Percentiles rank a stretch among this genome's conserved stretches.
phyloP scores from a whole-genome alignment of 2,797 vertebrate species.

The Eulemur mongoz region DNA sequence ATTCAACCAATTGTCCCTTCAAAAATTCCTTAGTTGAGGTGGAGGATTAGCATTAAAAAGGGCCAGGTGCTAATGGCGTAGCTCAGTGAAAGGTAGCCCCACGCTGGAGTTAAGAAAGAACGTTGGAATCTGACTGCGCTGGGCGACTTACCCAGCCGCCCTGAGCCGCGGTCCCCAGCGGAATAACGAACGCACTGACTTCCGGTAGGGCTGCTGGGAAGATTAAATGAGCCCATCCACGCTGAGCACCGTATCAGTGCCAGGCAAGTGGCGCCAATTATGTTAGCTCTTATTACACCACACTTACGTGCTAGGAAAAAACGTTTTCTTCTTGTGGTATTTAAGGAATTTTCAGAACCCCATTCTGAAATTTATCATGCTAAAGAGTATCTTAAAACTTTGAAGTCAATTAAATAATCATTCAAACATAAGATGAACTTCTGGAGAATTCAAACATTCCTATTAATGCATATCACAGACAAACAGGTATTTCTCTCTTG shows the following conservation, averaged over 20 bases:
- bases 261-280: background rate
- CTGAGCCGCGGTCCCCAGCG: background rate
- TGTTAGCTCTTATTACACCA: background rate
- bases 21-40: background rate
- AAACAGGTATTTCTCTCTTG: background rate
- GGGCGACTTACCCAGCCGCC: background rate
- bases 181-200: background rate
- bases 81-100: background rate
- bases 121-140: too few relatives aligned
- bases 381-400: slow-evolving; percentile 35
- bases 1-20: background rate
- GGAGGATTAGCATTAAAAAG: background rate
- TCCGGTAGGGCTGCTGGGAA: background rate
- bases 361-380: background rate
- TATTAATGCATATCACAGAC: background rate
- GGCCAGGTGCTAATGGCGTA: background rate
- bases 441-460: slow-evolving; percentile 1
- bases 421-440: slow-evolving; percentile 45
- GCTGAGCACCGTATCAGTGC: background rate
- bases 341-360: slow-evolving; percentile 6
- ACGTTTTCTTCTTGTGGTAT: background rate
- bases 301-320: background rate
- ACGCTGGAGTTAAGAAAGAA: background rate
- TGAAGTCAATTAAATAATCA: background rate
- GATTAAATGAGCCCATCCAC: background rate